Conservation (phyloP, 1,140 invertebrate species). For the Anoplolepis gracilipes region DNA sequence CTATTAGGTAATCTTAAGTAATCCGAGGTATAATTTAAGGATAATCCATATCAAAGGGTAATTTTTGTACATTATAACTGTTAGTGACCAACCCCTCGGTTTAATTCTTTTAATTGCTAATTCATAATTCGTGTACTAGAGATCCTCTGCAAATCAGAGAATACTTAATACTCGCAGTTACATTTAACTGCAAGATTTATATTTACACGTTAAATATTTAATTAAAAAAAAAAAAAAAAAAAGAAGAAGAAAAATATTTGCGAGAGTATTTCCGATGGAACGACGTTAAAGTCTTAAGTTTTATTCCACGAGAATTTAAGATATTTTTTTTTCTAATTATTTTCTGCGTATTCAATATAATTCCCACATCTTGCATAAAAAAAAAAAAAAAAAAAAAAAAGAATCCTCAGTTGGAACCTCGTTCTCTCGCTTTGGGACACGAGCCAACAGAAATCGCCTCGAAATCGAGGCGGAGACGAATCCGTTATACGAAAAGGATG, state of each 20-base stretch:
- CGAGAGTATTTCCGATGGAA: too few species aligned
- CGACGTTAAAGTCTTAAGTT: not conserved
- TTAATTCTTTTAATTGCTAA: too few species aligned
- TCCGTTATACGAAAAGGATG: not conserved
- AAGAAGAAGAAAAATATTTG: too few species aligned
- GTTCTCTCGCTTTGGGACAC: conserved; percentile 35
- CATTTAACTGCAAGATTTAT: not conserved
- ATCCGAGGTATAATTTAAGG: too few species aligned
- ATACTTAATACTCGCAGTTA: not conserved
- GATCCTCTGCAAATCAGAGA: not conserved
- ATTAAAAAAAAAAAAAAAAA: not conserved
- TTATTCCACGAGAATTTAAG: not conserved
- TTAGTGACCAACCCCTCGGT: too few species aligned
- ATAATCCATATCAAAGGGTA: too few species aligned
- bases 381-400: conserved; percentile 10
- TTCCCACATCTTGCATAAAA: conserved; percentile 43
- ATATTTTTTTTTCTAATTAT: conserved; percentile 17
- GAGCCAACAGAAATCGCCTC: not conserved
- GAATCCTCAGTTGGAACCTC: conserved; percentile 5
- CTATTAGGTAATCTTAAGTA: too few species aligned
- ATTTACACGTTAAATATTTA: not conserved
- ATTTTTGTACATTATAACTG: too few species aligned
- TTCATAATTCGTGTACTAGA: not conserved
- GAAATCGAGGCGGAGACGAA: conserved; percentile 26
- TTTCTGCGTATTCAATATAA: not conserved